phyloP scores from a whole-genome alignment of 2,113 vertebrate species.

The Psephotus haematonotus region DNA sequence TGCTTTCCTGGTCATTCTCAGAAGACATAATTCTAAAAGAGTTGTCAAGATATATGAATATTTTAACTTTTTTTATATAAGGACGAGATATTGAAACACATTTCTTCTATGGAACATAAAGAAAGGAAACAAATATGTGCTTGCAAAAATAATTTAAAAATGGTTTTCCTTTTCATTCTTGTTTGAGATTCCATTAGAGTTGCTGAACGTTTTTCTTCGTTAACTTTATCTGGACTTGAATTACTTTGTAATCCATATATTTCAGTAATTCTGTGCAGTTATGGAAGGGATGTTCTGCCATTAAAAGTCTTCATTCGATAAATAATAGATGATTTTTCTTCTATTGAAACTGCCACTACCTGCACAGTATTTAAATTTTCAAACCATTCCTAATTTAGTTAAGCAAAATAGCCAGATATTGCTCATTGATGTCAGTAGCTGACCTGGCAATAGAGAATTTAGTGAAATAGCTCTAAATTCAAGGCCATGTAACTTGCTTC shows the following conservation, averaged over 20 bases:
- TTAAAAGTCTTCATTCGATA: neutral
- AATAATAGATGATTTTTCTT: neutral
- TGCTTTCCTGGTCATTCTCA: neutral
- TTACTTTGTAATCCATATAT: neutral
- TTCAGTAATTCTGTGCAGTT: neutral
- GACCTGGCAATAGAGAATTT: neutral
- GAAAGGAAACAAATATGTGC: neutral
- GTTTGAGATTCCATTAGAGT: neutral
- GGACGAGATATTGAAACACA: neutral
- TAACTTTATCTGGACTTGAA: neutral
- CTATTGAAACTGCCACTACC: neutral
- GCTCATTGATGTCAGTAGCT: neutral
- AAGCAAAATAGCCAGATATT: conserved; percentile 2
- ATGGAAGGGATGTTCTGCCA: neutral
- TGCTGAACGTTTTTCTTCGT: neutral
- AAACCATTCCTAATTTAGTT: neutral
- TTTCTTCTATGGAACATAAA: neutral
- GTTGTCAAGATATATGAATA: neutral
- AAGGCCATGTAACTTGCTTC: neutral
- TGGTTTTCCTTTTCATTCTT: neutral
- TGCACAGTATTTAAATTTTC: neutral
- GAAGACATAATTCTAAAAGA: neutral
- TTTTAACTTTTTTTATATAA: neutral
- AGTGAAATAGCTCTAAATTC: neutral
- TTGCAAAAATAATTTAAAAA: neutral